These are phyloP conservation scores for Drosophila paramelanica DNA, from an alignment of 2,888 invertebrate genomes.

Conservation along the genomic window DNA sequence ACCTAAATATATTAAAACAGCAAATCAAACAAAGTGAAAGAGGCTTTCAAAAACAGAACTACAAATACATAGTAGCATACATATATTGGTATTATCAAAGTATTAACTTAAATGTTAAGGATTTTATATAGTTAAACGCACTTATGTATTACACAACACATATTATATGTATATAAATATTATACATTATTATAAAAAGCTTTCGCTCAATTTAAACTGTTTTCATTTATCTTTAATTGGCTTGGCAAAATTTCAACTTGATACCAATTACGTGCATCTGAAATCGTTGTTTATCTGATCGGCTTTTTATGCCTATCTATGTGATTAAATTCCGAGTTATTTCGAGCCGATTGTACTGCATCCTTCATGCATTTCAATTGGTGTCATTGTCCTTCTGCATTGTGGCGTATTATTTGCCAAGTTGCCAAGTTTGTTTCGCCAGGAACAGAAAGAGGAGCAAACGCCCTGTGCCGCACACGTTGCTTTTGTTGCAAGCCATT, in stretches of 20 bases:
- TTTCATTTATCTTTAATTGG: slow-evolving; percentile 23
- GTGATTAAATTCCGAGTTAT: slow-evolving; percentile 33
- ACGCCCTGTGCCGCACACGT: slow-evolving; percentile 48
- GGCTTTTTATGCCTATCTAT: slow-evolving; percentile 37
- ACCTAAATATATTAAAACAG: too few species aligned
- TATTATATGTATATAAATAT: too few species aligned
- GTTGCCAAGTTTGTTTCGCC: slow-evolving; percentile 37
- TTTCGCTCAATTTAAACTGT: too few species aligned
- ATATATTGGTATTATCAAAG: too few species aligned
- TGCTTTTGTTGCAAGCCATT: slow-evolving; percentile 54
- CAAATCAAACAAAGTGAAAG: too few species aligned
- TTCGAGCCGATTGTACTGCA: slow-evolving; percentile 40
- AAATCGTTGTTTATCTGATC: slow-evolving; percentile 39
- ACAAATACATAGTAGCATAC: too few species aligned
- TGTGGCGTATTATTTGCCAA: slow-evolving; percentile 63
- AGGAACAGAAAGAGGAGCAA: slow-evolving; percentile 23
- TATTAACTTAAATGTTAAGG: too few species aligned
- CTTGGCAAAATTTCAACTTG: slow-evolving; percentile 2
- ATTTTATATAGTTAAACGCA: too few species aligned
- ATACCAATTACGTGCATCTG: slow-evolving; percentile 36
- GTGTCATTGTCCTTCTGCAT: slow-evolving; percentile 74
- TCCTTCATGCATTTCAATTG: slow-evolving; percentile 43
- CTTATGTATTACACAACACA: too few species aligned
- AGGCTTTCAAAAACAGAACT: too few species aligned
- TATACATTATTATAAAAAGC: too few species aligned